Base-by-base conservation (phyloP, 1,140 invertebrate species). In the Branchinecta lynchi region DNA sequence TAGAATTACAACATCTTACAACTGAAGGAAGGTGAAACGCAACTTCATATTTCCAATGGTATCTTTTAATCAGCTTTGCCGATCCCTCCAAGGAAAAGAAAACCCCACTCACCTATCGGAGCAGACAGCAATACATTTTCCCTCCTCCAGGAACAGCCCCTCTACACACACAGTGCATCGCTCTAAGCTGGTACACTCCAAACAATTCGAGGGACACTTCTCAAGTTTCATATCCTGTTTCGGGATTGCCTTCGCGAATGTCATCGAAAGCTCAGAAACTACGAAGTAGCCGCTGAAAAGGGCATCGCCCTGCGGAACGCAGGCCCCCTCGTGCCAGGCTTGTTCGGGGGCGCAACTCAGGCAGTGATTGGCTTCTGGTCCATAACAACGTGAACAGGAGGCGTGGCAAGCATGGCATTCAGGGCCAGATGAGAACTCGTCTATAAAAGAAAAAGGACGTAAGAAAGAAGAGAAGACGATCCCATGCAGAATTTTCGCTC, bases 161-260 rank as follows among this genome's bases (percentile, higher is more conserved):
- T 60, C 51, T 3, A 20, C 51, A 6, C 51, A 60, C 17, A 60
- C 51, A 15, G 51, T 60, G 17, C 51, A 60, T 20, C 51, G 51
- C 17, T 60, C 51, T 60, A 60, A 60, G 51, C 51, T 60, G 17
- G 51, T 60, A 60, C 51, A 60, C 17, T 60, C 51, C 51, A 60
- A 12, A 60, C 51, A 60, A 60, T 60, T 60, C 51, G 12, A 12
- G 12, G 51, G 51, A 60, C 51, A 60, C 51, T 60, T 60, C 17
- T 60, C 51, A 12, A 60, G 17, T 60, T 60, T 60, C 12, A 20
- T 60, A 20, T 60, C 51, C 1, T 12, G 12, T 15, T 20, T 6
- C 2, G 12, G 12, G 17, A 12, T 60, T 60, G 1, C 51, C 17
- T 60, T 60, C 17, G 51, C 51, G 51, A 60, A 60, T 3, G 51